A percentile compares a stretch with the other conserved stretches of the same genome.
Evolutionary conservation across 2,888 invertebrate genomes (phyloP).

Genomic region (Xanthia icteritia): DNA sequence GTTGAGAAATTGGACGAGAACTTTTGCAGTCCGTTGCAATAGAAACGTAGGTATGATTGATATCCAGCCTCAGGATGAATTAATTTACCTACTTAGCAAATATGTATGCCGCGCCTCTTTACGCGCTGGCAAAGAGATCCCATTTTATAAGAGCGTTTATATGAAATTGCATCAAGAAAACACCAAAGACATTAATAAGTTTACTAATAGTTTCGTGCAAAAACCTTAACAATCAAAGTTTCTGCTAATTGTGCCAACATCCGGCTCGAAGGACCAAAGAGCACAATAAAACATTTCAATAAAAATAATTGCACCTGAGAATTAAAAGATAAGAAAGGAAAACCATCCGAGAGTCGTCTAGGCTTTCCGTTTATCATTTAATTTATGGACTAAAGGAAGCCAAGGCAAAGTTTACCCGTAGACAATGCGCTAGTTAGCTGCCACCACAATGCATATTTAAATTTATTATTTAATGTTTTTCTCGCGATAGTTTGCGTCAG

Average conservation of each 20-base stretch:
- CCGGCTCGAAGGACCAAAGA: slow-evolving; percentile 11
- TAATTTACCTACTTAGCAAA: not conserved
- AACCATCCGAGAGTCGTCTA: slow-evolving; percentile 5
- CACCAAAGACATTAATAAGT: not conserved
- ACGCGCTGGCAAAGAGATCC: not conserved
- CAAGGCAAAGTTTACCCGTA: slow-evolving; percentile 7
- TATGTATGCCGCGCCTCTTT: not conserved
- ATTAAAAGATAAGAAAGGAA: slow-evolving; percentile 1
- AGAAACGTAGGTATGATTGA: too few relatives aligned
- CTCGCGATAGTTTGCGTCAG: slow-evolving; percentile 29
- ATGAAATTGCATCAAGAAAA: not conserved
- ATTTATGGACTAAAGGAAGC: slow-evolving; percentile 31
- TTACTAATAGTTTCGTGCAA: not conserved
- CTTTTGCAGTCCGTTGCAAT: too few relatives aligned
- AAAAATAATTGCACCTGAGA: slow-evolving; percentile 12
- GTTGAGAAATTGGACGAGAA: not conserved
- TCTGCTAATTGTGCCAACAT: not conserved
- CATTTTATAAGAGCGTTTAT: not conserved
- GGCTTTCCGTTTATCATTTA: slow-evolving; percentile 33
- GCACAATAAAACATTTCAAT: slow-evolving; percentile 1
- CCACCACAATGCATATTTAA: slow-evolving; percentile 25
- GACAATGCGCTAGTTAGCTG: slow-evolving; percentile 45
- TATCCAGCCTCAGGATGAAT: not conserved
- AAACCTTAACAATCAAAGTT: not conserved
- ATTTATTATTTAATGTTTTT: slow-evolving; percentile 46